Conservation (phyloP, 2,113 vertebrate genomes). For the Oceanites oceanicus region DNA sequence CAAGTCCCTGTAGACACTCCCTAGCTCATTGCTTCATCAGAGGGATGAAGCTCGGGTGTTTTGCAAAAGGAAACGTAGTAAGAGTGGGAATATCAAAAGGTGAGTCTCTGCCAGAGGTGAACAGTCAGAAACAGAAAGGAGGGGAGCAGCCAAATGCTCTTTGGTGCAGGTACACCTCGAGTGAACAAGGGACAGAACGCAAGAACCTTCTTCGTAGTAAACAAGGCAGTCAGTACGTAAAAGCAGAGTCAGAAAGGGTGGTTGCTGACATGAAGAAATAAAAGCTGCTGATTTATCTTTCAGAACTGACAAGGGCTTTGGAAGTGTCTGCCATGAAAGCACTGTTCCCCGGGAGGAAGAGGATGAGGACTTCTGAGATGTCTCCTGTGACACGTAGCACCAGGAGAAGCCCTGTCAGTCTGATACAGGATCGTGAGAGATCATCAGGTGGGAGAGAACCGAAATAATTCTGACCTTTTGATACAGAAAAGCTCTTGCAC, state of each 20-base stretch:
- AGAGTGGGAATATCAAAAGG: background rate
- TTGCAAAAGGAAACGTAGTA: background rate
- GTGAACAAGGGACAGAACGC: background rate
- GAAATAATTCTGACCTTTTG: background rate
- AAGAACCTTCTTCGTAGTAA: background rate
- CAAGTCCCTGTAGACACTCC: background rate
- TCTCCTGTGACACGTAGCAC: background rate
- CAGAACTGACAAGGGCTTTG: background rate
- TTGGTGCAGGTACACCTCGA: background rate
- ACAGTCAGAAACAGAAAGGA: background rate
- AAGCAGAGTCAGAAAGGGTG: background rate
- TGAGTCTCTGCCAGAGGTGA: background rate
- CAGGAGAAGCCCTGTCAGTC: background rate
- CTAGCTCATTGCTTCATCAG: background rate
- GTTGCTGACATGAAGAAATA: background rate
- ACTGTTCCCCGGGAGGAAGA: background rate
- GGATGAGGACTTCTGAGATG: background rate
- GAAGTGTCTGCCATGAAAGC: background rate
- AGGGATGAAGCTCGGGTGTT: background rate
- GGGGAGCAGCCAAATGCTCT: background rate
- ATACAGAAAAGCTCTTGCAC: background rate
- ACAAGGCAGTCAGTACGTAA: background rate
- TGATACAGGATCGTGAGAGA: background rate
- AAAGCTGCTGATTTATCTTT: background rate
- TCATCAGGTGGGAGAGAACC: background rate